These are phyloP conservation scores for Aurelia aurita complex sp. Pacific DNA, from an alignment of 30 jellyfish, hydroid and myxozoan species.

Conservation along the genomic window DNA sequence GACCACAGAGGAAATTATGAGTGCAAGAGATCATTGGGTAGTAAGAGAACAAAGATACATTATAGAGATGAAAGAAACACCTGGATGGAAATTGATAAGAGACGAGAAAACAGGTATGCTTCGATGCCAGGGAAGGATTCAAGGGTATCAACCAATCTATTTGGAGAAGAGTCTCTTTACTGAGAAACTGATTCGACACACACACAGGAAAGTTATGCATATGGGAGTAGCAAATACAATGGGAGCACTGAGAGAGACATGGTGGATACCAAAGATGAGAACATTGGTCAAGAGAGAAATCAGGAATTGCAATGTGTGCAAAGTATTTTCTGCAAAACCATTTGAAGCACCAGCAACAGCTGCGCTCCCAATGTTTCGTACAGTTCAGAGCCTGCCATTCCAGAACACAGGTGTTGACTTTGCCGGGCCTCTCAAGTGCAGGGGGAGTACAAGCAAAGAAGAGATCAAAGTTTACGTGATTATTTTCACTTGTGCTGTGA, in stretches of 20 bases:
- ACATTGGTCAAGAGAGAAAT: slow-evolving; percentile 34
- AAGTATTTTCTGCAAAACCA: slow-evolving; percentile 37
- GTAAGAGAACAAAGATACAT: slow-evolving; percentile 22
- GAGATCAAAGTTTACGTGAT: slow-evolving; percentile 34
- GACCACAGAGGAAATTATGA: slow-evolving; percentile 23
- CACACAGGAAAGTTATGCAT: slow-evolving; percentile 13
- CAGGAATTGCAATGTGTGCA: slow-evolving; percentile 34
- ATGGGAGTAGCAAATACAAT: slow-evolving; percentile 35
- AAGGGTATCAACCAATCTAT: slow-evolving; percentile 25
- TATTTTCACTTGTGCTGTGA: slow-evolving; percentile 33
- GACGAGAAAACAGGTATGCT: slow-evolving; percentile 19
- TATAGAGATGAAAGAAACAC: slow-evolving; percentile 19
- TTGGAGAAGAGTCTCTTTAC: slow-evolving; percentile 25
- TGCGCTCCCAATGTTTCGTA: too few species aligned
- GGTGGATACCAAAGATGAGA: slow-evolving; percentile 52
- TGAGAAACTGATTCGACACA: slow-evolving; percentile 24
- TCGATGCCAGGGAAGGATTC: slow-evolving; percentile 27
- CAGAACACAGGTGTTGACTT: slow-evolving; percentile 49
- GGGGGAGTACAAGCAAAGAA: slow-evolving; percentile 21
- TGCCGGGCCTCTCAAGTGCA: slow-evolving; percentile 46
- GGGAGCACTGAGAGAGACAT: slow-evolving; percentile 51
- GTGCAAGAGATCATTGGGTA: slow-evolving; percentile 25
- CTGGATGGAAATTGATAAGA: not conserved
- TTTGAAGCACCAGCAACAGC: slow-evolving; percentile 30
- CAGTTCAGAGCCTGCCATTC: slow-evolving; percentile 1